Evolutionary conservation across 2,797 vertebrate species (phyloP), one percentile per base, ranked within the genome.

Genomic region (Sebastes taczanowskii): DNA sequence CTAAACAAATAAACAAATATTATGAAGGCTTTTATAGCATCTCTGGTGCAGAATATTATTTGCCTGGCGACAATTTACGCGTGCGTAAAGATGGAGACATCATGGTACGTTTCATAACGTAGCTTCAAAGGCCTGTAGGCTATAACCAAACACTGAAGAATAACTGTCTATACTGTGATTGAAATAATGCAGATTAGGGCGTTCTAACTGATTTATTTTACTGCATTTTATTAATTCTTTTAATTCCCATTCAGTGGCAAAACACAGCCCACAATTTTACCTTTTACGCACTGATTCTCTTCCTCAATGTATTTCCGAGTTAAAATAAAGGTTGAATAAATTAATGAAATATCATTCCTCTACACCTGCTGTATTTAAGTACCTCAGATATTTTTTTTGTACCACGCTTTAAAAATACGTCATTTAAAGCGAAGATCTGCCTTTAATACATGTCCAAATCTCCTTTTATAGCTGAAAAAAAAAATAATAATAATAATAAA

Each of bases 51-150:
- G 49, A n/a, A 10, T 29, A 56, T 63, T 16, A 23, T 38, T 35
- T 3, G 52, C 18, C 14, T 61, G 68, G 60, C 6, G 23, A 71
- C 73, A 75, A 72, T 6, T 86, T 68, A 87, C 61, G 73, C 84
- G 65, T 80, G 86, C 71, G 85, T 85, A 83, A 84, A 88, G 71
- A 87, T 83, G 76, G 84, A 89, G 72, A 72, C 27, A 53, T 74
- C 46, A 29, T 18, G 18, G 32, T 32, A 2, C 22, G 65, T 74
- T 65, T 61, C 25, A 38, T 69, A 34, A 23, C 38, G 65, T 7
- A 53, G 67, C 46, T 59, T 3, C 35, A 38, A 13, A 13, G 56
- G 35, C 67, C 23, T 82, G 32, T 22, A 30, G 59, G 60, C 27
- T 38, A 38, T n/a, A 68, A 66, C 11, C 22, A 38, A 46, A 65